These are phyloP conservation scores for Drosophila tanythrix DNA, from an alignment of 2,888 invertebrate species.

Conservation along the genomic window DNA sequence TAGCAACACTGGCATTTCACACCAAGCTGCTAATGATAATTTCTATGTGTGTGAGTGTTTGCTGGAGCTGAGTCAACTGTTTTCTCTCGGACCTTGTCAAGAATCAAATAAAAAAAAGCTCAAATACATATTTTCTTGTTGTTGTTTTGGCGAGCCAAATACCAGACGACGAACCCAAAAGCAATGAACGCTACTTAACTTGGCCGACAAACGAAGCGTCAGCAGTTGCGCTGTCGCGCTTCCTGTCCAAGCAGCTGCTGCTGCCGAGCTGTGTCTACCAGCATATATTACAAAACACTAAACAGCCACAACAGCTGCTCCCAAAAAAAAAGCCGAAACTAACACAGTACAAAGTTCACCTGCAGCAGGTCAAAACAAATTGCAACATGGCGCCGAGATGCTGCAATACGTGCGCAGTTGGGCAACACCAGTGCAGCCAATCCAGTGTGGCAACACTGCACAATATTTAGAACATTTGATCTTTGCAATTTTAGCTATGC, in stretches of 20 bases:
- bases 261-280: slow-evolving; percentile 1
- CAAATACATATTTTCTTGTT: slow-evolving; percentile 19
- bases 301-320: slow-evolving; percentile 8
- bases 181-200: slow-evolving; percentile 19
- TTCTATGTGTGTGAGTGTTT: slow-evolving; percentile 5
- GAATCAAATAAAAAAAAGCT: slow-evolving; percentile 28
- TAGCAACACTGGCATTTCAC: slow-evolving; percentile 39
- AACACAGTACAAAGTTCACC: slow-evolving; percentile 60
- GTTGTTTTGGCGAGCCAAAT: slow-evolving; percentile 22
- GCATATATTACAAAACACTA: slow-evolving; percentile 35
- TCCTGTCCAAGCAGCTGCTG: slow-evolving; percentile 68
- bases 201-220: slow-evolving; percentile 48
- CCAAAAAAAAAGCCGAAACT: slow-evolving; percentile 25
- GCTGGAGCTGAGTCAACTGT: slow-evolving; percentile 58
- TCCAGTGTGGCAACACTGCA: slow-evolving; percentile 35
- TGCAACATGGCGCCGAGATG: slow-evolving; percentile 48
- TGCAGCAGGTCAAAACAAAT: slow-evolving; percentile 49
- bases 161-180: slow-evolving; percentile 37
- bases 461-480: slow-evolving; percentile 52
- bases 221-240: slow-evolving; percentile 53
- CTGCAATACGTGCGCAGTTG: slow-evolving; percentile 36
- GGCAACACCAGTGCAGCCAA: slow-evolving; percentile 29
- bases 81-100: slow-evolving; percentile 64
- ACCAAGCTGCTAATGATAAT: slow-evolving; percentile 59
- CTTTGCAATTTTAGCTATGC: slow-evolving; percentile 45